Evolutionary conservation across 2,797 vertebrate species (phyloP), one percentile per base, ranked within the genome.

Genomic region (Sebastes iracundus): DNA sequence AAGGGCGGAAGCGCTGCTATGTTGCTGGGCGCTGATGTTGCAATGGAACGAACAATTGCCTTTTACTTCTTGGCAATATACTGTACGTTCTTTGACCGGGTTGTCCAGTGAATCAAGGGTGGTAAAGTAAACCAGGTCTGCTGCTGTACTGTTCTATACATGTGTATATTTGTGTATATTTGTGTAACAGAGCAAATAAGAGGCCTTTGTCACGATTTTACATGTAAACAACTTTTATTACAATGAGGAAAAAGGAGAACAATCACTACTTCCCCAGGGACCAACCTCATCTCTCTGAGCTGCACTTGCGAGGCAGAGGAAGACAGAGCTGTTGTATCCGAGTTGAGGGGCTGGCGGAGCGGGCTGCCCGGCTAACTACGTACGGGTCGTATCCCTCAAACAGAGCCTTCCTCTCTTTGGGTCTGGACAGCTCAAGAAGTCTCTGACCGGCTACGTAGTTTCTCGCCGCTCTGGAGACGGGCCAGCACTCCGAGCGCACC

Each of bases 291-390:
- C 38, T 18, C 11, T 79, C 28, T 1, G 61, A 79, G 73, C 58
- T 88, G 69, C 94, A 93, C 85, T 95, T 95, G 35, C 92, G 94
- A 14, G 92, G 83, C 69, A 95, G 88, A 13, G 95, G 95, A n/a
- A 90, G 56, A 66, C 92, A 87, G 22, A 96, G 95, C 66, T 95
- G 90, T 13, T 87, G 89, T 10, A 94, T 72, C 30, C 94, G 89
- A 5, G 91, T 77, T 2, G 96, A 94, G 1, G 95, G 66, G 13
- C 74, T 78, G 38, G 91, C 93, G 12, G 87, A 89, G 55, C 53
- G 78, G 14, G 86, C 93, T 0, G 93, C 85, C 62, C 56, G 80
- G 86, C 93, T 93, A 10, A 92, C 88, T 0, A 5, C 2, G 70
- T 93, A 94, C 0, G 94, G 95, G 77, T 95, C 67, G 16, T 90